Conservation (phyloP, 2,113 vertebrate genomes). For the Tachuris rubrigastra region DNA sequence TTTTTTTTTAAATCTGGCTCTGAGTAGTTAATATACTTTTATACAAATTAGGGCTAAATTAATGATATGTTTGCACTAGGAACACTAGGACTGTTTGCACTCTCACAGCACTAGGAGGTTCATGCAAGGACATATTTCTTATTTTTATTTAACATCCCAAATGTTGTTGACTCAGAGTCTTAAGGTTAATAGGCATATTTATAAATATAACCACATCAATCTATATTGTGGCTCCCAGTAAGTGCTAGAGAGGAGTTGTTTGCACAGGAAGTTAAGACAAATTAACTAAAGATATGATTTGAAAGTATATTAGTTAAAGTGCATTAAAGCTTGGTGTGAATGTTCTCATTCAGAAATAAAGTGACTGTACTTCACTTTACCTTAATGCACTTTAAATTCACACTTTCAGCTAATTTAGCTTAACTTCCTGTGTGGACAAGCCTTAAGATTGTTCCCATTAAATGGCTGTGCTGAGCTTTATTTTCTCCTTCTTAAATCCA, state of each 20-base stretch:
- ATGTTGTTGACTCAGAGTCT: conserved; percentile 45
- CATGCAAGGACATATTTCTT: conserved; percentile 44
- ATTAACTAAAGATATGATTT: conserved; percentile 66
- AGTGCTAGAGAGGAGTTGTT: conserved; percentile 55
- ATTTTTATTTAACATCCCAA: conserved; percentile 43
- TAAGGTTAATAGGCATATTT: conserved; percentile 59
- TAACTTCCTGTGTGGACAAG: conserved; percentile 60
- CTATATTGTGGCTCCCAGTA: conserved; percentile 49
- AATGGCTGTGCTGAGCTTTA: conserved; percentile 51
- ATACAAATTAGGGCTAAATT: not conserved
- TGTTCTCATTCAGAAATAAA: conserved; percentile 64
- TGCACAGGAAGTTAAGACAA: conserved; percentile 60
- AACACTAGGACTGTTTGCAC: not conserved
- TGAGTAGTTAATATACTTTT: not conserved
- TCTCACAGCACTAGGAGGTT: conserved; percentile 14
- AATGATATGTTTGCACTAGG: not conserved
- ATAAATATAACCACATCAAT: conserved; percentile 56
- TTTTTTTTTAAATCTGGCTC: not conserved
- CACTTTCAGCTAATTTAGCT: conserved; percentile 61
- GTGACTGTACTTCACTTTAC: conserved; percentile 53
- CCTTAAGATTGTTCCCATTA: conserved; percentile 60
- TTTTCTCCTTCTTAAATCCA: conserved; percentile 52
- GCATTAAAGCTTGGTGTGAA: conserved; percentile 56
- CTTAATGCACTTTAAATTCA: conserved; percentile 69
- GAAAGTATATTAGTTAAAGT: conserved; percentile 46